Conservation (phyloP, 2,113 vertebrate genomes). For the Hippopotamus amphibius region DNA sequence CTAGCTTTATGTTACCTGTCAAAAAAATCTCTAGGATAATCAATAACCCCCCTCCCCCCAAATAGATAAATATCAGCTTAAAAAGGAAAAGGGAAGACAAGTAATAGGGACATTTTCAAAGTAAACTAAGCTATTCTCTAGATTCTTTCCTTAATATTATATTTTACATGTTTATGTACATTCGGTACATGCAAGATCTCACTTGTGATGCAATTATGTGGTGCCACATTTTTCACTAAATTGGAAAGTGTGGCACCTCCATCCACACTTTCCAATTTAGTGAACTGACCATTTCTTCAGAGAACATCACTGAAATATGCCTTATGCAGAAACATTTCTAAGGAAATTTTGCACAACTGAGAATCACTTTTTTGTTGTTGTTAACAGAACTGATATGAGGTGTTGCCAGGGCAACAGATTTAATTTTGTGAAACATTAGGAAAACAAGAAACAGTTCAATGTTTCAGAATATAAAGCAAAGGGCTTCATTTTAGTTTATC, state of each 20-base stretch:
- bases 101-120: not conserved
- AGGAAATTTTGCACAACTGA: not conserved
- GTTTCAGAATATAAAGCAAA: slow-evolving; percentile 1
- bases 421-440: slow-evolving; percentile 35
- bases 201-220: not conserved
- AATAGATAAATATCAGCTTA: not conserved
- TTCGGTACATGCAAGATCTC: not conserved
- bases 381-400: not conserved
- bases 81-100: not conserved
- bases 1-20: not conserved
- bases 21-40: slow-evolving; percentile 22
- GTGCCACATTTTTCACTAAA: no score
- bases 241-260: no score
- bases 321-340: not conserved
- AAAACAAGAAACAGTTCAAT: not conserved
- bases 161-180: not conserved
- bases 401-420: slow-evolving; percentile 1
- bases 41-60: not conserved
- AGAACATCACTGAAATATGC: not conserved
- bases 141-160: not conserved
- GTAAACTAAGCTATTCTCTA: not conserved
- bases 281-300: not conserved
- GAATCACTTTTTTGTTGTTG: not conserved
- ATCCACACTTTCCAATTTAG: not conserved
- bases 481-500: not conserved